phyloP scores from a whole-genome alignment of 2,888 invertebrate species.

The Spisula solida region DNA sequence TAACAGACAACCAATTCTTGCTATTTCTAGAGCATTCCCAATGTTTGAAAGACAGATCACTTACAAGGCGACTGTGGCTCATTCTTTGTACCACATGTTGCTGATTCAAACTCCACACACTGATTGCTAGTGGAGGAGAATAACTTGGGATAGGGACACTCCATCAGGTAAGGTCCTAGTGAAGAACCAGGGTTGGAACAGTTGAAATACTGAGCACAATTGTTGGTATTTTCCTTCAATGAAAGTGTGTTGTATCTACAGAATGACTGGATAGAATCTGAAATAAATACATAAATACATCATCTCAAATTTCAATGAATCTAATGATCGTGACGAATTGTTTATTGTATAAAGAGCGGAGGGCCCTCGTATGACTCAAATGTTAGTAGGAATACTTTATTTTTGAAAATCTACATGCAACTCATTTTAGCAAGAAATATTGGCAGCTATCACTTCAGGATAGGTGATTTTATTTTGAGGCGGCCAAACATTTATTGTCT shows the following conservation, averaged over 20 bases:
- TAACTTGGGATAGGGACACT: slow-evolving; percentile 74
- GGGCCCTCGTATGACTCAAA: no score
- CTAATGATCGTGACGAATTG: no score
- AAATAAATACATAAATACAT: neutral
- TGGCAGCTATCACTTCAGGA: no score
- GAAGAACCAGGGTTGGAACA: slow-evolving; percentile 67
- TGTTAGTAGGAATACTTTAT: no score
- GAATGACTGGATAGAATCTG: slow-evolving; percentile 68
- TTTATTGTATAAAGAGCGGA: no score
- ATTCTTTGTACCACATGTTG: slow-evolving; percentile 50
- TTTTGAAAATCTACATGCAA: no score
- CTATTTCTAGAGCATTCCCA: no score
- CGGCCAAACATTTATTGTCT: no score
- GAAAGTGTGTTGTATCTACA: slow-evolving; percentile 54
- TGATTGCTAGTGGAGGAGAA: slow-evolving; percentile 49
- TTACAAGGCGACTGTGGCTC: slow-evolving; percentile 64
- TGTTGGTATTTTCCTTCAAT: slow-evolving; percentile 65
- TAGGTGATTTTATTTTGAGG: no score
- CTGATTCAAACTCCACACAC: slow-evolving; percentile 58
- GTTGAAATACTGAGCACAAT: slow-evolving; percentile 74
- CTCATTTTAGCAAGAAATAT: no score
- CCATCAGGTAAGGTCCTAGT: slow-evolving; percentile 69
- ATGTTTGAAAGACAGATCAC: neutral
- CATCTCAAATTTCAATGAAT: no score
- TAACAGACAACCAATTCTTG: no score